Evolutionary conservation across 2,113 vertebrate genomes (phyloP).

Genomic region (Clarias magur): DNA sequence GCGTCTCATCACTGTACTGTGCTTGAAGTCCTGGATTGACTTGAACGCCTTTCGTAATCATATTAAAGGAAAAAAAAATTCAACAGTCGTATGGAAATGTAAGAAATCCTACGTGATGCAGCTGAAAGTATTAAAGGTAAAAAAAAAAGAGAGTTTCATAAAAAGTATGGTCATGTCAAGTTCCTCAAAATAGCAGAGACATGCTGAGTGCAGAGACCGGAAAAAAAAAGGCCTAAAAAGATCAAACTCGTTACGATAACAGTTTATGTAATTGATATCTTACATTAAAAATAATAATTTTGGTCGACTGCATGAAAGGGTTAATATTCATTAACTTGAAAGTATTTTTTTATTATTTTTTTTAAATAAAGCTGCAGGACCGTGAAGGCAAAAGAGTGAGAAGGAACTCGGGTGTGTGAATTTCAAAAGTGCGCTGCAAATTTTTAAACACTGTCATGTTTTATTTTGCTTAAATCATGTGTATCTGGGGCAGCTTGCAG

Average conservation of each 20-base stretch:
- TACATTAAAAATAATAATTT: neutral
- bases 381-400: neutral
- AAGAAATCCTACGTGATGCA: neutral
- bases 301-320: neutral
- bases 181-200: neutral
- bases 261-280: neutral
- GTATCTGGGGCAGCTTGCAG: conserved; percentile 4
- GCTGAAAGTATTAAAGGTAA: neutral
- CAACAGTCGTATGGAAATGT: neutral
- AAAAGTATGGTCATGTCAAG: neutral
- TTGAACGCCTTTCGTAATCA: no score
- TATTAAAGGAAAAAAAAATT: no score
- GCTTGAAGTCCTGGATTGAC: no score
- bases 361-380: neutral
- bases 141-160: neutral
- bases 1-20: no score
- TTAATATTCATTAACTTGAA: neutral
- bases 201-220: neutral
- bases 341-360: no score
- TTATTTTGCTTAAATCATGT: conserved; percentile 5
- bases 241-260: neutral
- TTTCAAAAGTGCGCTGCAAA: neutral
- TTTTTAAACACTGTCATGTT: conserved; percentile 19
- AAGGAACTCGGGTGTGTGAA: neutral
- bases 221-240: neutral